Conservation (phyloP, 2,888 invertebrate species). For the Chouioia cunea region DNA sequence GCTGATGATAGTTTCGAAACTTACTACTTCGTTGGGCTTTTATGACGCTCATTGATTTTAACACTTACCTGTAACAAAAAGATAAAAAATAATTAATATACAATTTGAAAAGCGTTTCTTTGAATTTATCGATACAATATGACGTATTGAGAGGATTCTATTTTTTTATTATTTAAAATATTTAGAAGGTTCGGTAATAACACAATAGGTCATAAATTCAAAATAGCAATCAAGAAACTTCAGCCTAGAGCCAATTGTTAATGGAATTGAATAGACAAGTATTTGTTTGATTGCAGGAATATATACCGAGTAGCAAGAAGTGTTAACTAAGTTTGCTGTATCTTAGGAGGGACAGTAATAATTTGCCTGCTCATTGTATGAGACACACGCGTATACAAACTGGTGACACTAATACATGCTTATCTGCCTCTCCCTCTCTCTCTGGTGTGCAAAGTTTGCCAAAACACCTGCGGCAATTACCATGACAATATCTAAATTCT, state of each 20-base stretch:
- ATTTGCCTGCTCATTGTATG: slow-evolving; percentile 32
- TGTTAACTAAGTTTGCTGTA: slow-evolving; percentile 24
- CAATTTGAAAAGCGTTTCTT: too few species aligned
- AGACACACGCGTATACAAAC: slow-evolving; percentile 10
- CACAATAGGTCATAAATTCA: too few species aligned
- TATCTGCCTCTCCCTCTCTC: slow-evolving; percentile 15
- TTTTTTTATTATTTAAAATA: too few species aligned
- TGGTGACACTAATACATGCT: slow-evolving; percentile 32
- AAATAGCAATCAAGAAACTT: too few species aligned
- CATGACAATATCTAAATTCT: slow-evolving; percentile 36
- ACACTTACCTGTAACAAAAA: slow-evolving; percentile 37
- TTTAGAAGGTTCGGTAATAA: too few species aligned
- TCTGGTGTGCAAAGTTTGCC: slow-evolving; percentile 9
- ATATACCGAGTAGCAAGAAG: neutral
- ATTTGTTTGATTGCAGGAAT: too few species aligned
- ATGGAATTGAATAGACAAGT: too few species aligned
- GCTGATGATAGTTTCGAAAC: too few species aligned
- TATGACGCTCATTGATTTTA: too few species aligned
- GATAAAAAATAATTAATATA: neutral
- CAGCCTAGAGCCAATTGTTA: neutral
- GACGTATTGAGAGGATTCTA: too few species aligned
- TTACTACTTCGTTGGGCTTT: too few species aligned
- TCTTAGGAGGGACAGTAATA: slow-evolving; percentile 24
- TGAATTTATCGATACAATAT: too few species aligned
- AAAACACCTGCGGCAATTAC: slow-evolving; percentile 41